phyloP scores from a whole-genome alignment of 2,888 invertebrate genomes.

The Aporophyla nigra region DNA sequence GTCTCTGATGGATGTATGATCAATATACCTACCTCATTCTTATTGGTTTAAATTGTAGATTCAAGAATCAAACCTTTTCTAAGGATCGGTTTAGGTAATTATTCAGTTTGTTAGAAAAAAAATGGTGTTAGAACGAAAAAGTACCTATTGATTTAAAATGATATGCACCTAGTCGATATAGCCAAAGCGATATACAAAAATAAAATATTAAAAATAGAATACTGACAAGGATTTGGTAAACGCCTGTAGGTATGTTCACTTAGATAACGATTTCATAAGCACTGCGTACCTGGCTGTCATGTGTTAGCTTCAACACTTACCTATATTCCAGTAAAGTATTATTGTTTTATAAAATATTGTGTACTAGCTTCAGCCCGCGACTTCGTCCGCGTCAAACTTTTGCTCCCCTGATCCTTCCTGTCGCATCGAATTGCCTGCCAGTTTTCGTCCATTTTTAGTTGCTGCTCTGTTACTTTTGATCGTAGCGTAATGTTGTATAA shows the following conservation, averaged over 20 bases:
- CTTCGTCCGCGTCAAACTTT: too few species aligned
- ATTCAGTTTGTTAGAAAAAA: not conserved
- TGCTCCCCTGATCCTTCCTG: too few species aligned
- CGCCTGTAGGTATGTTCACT: not conserved
- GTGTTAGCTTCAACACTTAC: not conserved
- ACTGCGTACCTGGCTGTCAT: not conserved
- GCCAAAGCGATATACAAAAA: not conserved
- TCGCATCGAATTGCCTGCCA: too few species aligned
- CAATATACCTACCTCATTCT: not conserved
- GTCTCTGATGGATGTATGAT: not conserved
- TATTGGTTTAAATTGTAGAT: not conserved
- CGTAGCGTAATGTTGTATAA: too few species aligned
- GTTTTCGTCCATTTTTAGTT: too few species aligned
- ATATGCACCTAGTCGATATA: not conserved
- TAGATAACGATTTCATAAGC: slow-evolving; percentile 22
- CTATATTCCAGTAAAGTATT: not conserved
- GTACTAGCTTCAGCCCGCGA: too few species aligned
- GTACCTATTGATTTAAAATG: not conserved
- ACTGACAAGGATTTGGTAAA: slow-evolving; percentile 22
- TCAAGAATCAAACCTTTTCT: not conserved
- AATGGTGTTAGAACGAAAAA: not conserved
- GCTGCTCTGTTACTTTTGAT: too few species aligned
- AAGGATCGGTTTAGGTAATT: not conserved
- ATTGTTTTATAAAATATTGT: not conserved
- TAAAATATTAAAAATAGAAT: not conserved